Evolutionary conservation across 1,140 invertebrate genomes (phyloP).

Genomic region (Orchestia grillus): DNA sequence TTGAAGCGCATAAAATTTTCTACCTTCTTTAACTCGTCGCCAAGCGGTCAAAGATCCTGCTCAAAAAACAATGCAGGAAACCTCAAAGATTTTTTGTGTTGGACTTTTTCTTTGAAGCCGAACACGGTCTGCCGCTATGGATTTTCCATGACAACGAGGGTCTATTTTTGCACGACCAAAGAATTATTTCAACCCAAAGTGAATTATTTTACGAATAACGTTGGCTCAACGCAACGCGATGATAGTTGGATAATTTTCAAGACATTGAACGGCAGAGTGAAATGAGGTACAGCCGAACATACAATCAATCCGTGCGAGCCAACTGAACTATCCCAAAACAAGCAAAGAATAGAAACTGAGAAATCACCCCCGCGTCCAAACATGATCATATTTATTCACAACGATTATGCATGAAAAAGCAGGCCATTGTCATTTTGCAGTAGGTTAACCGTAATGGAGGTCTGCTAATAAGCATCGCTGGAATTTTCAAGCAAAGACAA

Average conservation of each 20-base stretch:
- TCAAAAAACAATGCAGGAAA: not conserved
- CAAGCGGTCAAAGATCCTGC: not conserved
- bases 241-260: not conserved
- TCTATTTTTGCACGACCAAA: not conserved
- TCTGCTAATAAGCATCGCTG: too few species aligned
- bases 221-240: not conserved
- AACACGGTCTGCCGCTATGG: not conserved
- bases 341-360: too few species aligned
- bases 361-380: too few species aligned
- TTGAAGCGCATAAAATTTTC: not conserved
- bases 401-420: too few species aligned
- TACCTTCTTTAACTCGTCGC: not conserved
- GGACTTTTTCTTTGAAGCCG: not conserved
- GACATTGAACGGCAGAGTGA: not conserved
- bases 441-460: too few species aligned
- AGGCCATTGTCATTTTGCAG: too few species aligned
- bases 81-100: not conserved
- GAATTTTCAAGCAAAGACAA: not conserved
- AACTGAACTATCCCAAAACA: too few species aligned
- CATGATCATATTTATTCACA: too few species aligned
- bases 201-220: not conserved
- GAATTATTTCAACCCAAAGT: not conserved
- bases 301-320: too few species aligned
- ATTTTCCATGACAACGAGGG: not conserved
- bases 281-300: too few species aligned